A percentile compares a stretch with the other conserved stretches of the same genome.
Evolutionary conservation across 1,140 invertebrate species (phyloP).

Genomic region (Drosophila sechellia): DNA sequence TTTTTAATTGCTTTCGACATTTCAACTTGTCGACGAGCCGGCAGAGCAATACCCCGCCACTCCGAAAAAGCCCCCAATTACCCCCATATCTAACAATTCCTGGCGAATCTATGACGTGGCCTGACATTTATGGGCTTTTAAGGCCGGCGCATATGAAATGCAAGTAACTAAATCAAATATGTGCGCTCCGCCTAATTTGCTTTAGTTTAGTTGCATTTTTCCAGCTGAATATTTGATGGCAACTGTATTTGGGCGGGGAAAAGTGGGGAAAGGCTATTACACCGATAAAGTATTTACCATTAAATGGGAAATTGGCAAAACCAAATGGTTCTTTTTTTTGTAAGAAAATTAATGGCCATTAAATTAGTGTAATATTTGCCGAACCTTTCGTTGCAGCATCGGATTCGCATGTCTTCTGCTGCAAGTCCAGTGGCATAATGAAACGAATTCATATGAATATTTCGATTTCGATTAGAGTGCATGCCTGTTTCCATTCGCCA

Average conservation of each 20-base stretch:
- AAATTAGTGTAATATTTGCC: neutral
- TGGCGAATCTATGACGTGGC: constrained; percentile 67
- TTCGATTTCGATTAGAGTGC: constrained; percentile 35
- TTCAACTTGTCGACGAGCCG: constrained; percentile 72
- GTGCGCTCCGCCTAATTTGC: constrained; percentile 63
- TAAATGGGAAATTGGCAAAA: neutral
- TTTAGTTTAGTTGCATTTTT: constrained; percentile 72
- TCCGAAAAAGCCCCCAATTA: neutral
- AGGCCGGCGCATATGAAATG: constrained; percentile 63
- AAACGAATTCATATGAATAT: constrained; percentile 12
- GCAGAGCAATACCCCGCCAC: neutral
- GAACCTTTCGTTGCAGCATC: no score
- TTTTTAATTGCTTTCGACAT: constrained; percentile 83
- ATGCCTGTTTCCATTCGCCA: neutral
- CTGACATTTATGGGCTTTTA: constrained; percentile 71
- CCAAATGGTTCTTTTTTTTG: neutral
- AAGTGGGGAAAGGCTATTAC: neutral
- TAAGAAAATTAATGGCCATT: neutral
- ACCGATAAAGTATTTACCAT: no score
- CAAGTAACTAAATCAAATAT: constrained; percentile 78
- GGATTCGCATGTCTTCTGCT: neutral
- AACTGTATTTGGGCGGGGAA: neutral
- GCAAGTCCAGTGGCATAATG: neutral
- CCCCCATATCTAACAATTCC: constrained; percentile 36
- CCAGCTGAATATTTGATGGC: constrained; percentile 42